phyloP scores from a whole-genome alignment of 2,888 invertebrate species.

The Embidobia sp. region DNA sequence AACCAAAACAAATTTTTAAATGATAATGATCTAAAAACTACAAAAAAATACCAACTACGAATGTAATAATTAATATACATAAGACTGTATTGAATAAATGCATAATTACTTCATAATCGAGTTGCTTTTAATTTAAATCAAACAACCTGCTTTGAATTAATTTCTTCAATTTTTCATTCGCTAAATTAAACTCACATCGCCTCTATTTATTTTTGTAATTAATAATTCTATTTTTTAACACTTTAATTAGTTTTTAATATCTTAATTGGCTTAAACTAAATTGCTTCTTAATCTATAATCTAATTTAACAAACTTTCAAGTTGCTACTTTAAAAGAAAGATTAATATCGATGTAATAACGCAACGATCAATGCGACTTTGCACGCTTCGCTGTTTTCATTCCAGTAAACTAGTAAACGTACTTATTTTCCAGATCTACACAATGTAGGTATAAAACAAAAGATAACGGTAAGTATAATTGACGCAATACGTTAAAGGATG shows the following conservation, averaged over 20 bases:
- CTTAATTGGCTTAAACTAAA: constrained; percentile 10
- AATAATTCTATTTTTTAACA: too few relatives aligned
- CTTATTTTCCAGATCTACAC: constrained; percentile 12
- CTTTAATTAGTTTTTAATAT: too few relatives aligned
- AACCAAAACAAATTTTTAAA: too few relatives aligned
- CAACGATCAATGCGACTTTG: constrained; percentile 23
- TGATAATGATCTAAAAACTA: too few relatives aligned
- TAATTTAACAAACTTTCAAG: constrained; percentile 6
- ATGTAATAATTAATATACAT: constrained; percentile 67
- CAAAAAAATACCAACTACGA: background rate
- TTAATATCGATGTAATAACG: constrained; percentile 40
- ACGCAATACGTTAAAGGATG: background rate
- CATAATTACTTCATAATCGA: constrained; percentile 67
- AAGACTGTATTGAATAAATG: constrained; percentile 78
- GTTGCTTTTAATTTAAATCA: background rate
- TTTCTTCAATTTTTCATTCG: too few relatives aligned
- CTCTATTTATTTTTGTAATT: too few relatives aligned
- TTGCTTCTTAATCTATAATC: constrained; percentile 7
- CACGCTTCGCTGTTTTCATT: constrained; percentile 38
- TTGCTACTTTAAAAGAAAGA: constrained; percentile 8
- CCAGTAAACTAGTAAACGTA: constrained; percentile 39
- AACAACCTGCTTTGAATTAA: too few relatives aligned
- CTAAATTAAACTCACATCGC: too few relatives aligned
- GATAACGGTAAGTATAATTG: constrained; percentile 10
- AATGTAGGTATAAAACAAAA: constrained; percentile 17